Conservation (phyloP, 2,888 invertebrate genomes). For the Tolmerus cingulatus region DNA sequence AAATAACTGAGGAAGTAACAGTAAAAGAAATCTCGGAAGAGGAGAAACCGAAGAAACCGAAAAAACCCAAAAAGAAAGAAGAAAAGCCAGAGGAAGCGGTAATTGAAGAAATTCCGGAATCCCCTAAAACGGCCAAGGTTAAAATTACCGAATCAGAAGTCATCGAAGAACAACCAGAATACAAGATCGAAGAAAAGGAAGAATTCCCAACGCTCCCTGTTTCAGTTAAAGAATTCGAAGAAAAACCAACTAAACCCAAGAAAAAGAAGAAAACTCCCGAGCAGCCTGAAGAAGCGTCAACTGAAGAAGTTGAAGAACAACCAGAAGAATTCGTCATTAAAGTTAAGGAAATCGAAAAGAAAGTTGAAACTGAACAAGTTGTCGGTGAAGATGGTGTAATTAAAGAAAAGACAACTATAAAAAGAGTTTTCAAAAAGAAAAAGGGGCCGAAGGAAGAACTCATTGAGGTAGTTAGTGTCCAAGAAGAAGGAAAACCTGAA, state of each 20-base stretch:
- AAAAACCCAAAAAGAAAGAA: slow-evolving; percentile 55
- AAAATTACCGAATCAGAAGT: slow-evolving; percentile 29
- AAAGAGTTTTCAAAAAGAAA: slow-evolving; percentile 64
- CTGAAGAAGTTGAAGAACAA: slow-evolving; percentile 47
- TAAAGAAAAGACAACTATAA: slow-evolving; percentile 60
- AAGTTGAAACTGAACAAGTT: slow-evolving; percentile 54
- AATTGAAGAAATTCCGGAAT: slow-evolving; percentile 54
- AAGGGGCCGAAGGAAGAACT: slow-evolving; percentile 63
- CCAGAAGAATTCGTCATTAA: slow-evolving; percentile 46
- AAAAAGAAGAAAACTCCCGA: slow-evolving; percentile 10
- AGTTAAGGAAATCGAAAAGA: slow-evolving; percentile 52
- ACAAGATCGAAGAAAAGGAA: neutral
- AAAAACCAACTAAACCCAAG: slow-evolving; percentile 32
- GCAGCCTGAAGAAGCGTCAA: slow-evolving; percentile 54
- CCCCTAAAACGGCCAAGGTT: slow-evolving; percentile 47
- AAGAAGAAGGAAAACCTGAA: slow-evolving; percentile 60
- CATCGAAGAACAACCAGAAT: slow-evolving; percentile 7
- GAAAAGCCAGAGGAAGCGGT: slow-evolving; percentile 62
- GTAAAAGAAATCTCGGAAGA: slow-evolving; percentile 34
- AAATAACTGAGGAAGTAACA: slow-evolving; percentile 9
- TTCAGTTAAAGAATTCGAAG: slow-evolving; percentile 21
- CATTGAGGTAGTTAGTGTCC: slow-evolving; percentile 64
- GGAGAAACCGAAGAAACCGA: slow-evolving; percentile 55
- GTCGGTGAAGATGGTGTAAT: slow-evolving; percentile 54
- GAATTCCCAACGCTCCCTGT: slow-evolving; percentile 16